These are phyloP conservation scores for Pitangus sulphuratus DNA, from an alignment of 2,797 vertebrate genomes.

Conservation along the genomic window DNA sequence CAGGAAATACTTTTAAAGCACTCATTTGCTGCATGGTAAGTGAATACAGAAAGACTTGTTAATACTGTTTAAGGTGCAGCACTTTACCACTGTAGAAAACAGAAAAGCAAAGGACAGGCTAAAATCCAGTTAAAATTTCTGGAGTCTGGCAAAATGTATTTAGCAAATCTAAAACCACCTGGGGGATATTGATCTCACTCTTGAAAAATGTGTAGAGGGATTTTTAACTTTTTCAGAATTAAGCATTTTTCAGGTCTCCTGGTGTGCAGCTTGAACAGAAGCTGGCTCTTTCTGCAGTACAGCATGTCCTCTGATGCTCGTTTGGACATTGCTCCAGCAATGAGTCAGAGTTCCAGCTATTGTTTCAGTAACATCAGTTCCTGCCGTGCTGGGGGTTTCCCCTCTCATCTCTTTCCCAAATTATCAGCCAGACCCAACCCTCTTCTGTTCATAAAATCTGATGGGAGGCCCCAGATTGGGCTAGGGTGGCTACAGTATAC, in stretches of 20 bases:
- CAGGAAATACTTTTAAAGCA: not conserved
- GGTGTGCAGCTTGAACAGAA: not conserved
- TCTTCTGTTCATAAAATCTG: not conserved
- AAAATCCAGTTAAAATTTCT: not conserved
- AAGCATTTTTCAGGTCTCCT: not conserved
- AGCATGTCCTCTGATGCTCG: constrained; percentile 33
- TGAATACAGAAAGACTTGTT: not conserved
- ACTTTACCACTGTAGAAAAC: not conserved
- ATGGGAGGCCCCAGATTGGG: not conserved
- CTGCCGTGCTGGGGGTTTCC: constrained; percentile 24
- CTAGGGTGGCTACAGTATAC: not conserved
- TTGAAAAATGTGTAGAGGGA: not conserved
- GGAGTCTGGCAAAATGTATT: not conserved
- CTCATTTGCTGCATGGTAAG: not conserved
- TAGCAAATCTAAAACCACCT: not conserved
- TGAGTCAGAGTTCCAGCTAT: constrained; percentile 64
- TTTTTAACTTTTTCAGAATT: not conserved
- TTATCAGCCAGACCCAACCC: not conserved
- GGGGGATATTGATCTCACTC: not conserved
- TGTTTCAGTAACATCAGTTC: constrained; percentile 32
- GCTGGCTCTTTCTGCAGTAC: constrained; percentile 20
- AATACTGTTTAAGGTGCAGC: not conserved
- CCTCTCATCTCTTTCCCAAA: constrained; percentile 27
- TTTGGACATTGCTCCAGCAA: constrained; percentile 15
- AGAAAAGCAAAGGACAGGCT: not conserved